phyloP scores from a whole-genome alignment of 2,797 vertebrate species.

The Leuciscus waleckii region DNA sequence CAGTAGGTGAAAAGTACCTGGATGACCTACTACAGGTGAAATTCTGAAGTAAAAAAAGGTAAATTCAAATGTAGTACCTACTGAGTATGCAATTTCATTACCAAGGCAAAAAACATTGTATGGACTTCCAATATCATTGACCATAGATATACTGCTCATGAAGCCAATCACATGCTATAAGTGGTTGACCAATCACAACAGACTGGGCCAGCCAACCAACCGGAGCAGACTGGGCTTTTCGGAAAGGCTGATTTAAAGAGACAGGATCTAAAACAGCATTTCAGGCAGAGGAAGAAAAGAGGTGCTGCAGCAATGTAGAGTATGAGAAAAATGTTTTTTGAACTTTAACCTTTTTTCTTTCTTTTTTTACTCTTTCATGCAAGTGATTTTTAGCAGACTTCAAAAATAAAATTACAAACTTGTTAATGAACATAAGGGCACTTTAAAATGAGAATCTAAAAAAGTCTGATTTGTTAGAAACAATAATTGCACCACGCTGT shows the following conservation, averaged over 20 bases:
- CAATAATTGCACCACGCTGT: no score
- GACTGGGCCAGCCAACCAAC: not conserved
- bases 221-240: not conserved
- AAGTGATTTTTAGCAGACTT: not conserved
- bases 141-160: not conserved
- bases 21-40: no score
- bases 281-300: not conserved
- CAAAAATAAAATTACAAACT: not conserved
- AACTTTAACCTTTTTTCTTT: not conserved
- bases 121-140: no score
- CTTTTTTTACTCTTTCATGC: no score
- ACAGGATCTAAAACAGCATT: not conserved
- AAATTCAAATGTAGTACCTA: no score
- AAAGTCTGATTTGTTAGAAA: not conserved
- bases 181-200: not conserved
- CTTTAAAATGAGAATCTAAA: not conserved
- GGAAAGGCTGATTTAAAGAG: not conserved
- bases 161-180: no score
- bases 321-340: not conserved
- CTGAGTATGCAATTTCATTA: no score
- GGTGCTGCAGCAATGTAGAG: not conserved
- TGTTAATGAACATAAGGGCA: not conserved
- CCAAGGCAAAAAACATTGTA: no score
- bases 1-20: no score
- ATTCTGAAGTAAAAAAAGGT: no score